Evolutionary conservation across 2,888 invertebrate species (phyloP), one percentile per base, ranked within the genome.

Genomic region (Campoplex nolae): DNA sequence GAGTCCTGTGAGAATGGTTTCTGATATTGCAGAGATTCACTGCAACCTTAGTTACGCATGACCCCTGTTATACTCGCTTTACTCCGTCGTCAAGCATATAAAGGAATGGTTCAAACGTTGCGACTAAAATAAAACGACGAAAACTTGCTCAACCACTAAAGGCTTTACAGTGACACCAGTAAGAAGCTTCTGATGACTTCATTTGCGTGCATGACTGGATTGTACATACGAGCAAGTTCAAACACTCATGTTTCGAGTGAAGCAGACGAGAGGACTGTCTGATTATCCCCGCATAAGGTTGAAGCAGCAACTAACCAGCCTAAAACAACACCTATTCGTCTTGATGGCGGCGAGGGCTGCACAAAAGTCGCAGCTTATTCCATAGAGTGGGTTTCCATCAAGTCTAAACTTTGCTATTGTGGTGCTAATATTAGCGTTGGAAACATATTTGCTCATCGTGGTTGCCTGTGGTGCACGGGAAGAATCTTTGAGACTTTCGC

Each of bases 381-480:
- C 32, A 16, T 51, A 8, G 45, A 35, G 38, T 67, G 18, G 48
- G 56, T 65, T 79, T 74, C 35, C 48, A 38, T 54, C 78, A 6
- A 62, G 56, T 45, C 58, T 62, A 89, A 84, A 58, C 54, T 80
- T 77, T 23, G 73, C 51, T 28, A 70, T 58, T 87, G 76, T 73
- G 89, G 88, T 90, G 90, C 90, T 91, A 92, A 93, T 92, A 93
- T 93, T 90, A 89, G 89, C 87, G 88, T 85, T 85, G 91, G 88
- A 91, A 91, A 91, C 91, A 65, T 90, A 90, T 91, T 91, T 91
- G 89, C 89, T 65, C 75, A 23, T 62, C 71, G 67, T 38, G 67
- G 51, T 42, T 62, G 54, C 51, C 9, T 58, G 32, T 23, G 70
- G 65, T 28, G 54, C 42, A 62, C 70, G 54, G 54, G 68, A 28